Evolutionary conservation across 2,888 invertebrate genomes (phyloP).

Genomic region (Disparrhopalites patrizii): DNA sequence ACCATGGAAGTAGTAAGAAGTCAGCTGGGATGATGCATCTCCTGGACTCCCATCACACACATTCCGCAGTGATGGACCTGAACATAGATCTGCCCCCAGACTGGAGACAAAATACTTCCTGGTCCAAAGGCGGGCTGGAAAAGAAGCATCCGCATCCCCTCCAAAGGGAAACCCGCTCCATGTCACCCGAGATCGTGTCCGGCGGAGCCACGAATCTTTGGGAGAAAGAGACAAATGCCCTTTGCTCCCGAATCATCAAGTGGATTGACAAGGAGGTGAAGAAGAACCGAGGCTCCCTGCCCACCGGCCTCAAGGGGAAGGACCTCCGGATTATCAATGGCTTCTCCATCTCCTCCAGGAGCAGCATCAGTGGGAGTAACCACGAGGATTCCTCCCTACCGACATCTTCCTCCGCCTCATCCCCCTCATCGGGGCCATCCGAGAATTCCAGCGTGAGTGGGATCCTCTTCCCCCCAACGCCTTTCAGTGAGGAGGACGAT

Average conservation of each 20-base stretch:
- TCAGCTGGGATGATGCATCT: too few relatives aligned
- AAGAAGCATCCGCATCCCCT: too few relatives aligned
- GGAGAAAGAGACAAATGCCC: conserved; percentile 26
- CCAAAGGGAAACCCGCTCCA: conserved; percentile 19
- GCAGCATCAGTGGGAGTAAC: not conserved
- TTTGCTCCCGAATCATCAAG: conserved; percentile 44
- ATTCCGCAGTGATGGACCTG: too few relatives aligned
- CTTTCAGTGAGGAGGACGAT: conserved; percentile 8
- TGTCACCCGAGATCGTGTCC: conserved; percentile 22
- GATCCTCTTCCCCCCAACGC: not conserved
- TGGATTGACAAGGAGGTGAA: conserved; percentile 46
- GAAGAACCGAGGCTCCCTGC: conserved; percentile 19
- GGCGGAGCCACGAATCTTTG: conserved; percentile 2
- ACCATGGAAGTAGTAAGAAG: too few relatives aligned
- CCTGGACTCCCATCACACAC: too few relatives aligned
- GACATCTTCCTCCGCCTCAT: not conserved
- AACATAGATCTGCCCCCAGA: too few relatives aligned
- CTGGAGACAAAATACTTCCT: too few relatives aligned
- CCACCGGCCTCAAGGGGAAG: conserved; percentile 23
- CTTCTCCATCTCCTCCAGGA: conserved; percentile 4
- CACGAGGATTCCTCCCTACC: not conserved
- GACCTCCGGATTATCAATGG: conserved; percentile 24
- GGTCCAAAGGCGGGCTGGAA: too few relatives aligned
- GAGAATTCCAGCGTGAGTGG: conserved; percentile 12
- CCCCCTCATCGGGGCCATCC: not conserved